Conservation (phyloP, 2,797 vertebrate species). For the Taeniopygia guttata region DNA sequence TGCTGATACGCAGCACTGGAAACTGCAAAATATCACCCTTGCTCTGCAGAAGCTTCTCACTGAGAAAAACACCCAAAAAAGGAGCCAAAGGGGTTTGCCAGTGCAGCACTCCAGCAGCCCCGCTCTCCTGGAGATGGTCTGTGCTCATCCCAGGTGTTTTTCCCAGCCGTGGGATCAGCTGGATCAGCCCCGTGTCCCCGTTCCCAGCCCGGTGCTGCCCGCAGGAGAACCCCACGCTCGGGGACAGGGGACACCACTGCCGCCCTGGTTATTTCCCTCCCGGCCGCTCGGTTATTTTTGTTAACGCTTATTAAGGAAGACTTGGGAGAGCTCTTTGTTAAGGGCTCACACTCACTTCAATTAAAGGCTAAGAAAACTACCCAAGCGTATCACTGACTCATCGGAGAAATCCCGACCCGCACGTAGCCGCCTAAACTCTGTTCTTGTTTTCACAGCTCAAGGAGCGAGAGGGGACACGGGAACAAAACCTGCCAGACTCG, state of each 20-base stretch:
- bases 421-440: background rate
- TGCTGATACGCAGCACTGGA: background rate
- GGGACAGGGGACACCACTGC: background rate
- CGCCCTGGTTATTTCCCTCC: background rate
- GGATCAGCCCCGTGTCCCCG: background rate
- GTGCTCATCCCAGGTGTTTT: background rate
- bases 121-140: rapidly evolving
- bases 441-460: background rate
- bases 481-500: background rate
- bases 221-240: rapidly evolving
- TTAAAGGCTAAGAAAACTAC: constrained; percentile 42
- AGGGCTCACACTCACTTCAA: constrained; percentile 4
- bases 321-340: constrained; percentile 32
- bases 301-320: constrained; percentile 20
- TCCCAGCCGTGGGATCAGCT: background rate
- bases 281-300: background rate
- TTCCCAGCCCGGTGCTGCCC: rapidly evolving
- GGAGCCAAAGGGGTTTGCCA: background rate
- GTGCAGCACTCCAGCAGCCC: rapidly evolving
- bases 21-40: rapidly evolving
- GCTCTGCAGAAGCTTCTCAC: background rate
- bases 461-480: background rate
- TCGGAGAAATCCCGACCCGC: constrained; percentile 26
- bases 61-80: background rate
- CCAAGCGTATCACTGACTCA: constrained; percentile 50